These are phyloP conservation scores for silkworm (Bombyx mori) DNA, from an alignment of 1,140 invertebrate species.

Conservation along the genomic window ASM3026992v2 NC_085118.1:10610001-10610500, in stretches of 20 bases:
- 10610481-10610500: conserved; percentile 19
- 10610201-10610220: conserved; percentile 47
- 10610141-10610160: not conserved
- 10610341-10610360: conserved; percentile 78
- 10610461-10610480: conserved; percentile 22
- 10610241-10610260: conserved; percentile 86
- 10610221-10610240: conserved; percentile 73
- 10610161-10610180: not conserved
- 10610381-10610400: conserved; percentile 70
- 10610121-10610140: too few species aligned
- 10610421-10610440: conserved; percentile 29
- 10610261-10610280: conserved; percentile 82
- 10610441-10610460: conserved; percentile 39
- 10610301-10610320: conserved; percentile 89
- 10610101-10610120: not conserved
- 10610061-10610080: not conserved
- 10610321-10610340: conserved; percentile 87
- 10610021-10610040: too few species aligned
- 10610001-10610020: too few species aligned
- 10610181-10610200: conserved; percentile 49
- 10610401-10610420: conserved; percentile 29
- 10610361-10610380: conserved; percentile 78
- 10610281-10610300: conserved; percentile 85
- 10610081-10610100: not conserved
- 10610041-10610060: not conserved